Evolutionary conservation across 2,888 invertebrate species (phyloP), one percentile per base, ranked within the genome.

Genomic region (Cephus pygmeus): DNA sequence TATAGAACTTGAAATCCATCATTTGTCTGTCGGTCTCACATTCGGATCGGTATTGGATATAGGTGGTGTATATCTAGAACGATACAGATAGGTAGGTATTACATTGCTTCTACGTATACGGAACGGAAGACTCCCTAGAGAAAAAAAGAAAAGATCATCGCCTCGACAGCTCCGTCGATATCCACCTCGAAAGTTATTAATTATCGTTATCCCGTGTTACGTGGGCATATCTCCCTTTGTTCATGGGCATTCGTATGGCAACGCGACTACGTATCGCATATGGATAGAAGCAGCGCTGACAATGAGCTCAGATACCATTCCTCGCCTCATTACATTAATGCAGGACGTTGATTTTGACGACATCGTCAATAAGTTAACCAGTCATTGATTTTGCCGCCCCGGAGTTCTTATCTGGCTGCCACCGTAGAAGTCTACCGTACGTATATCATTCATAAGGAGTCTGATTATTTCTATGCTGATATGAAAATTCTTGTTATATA

Each of bases 131-230:
- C 23, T 56, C 23, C 23, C 23, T 23, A 56, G 23, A 56, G 23
- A 56, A 71, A 71, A 69, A 71, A 71, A 33, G 69, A 71, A 71
- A 71, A 33, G 30, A 71, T 71, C 31, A 71, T 71, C 31, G 71
- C 33, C 12, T 71, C 71, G 71, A 31, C 71, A 71, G 71, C 12
- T 71, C 71, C 83, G 86, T 86, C 87, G 87, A 86, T 87, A 86
- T 84, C 85, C 79, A 79, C 77, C 81, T 83, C 83, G 83, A 80
- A 86, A 82, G 86, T 90, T 89, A 90, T 90, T 90, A 90, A 88
- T 87, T 86, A 86, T 83, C 81, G 82, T 86, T 85, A 86, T 87
- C 84, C 84, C 79, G 76, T 80, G 77, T 81, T 79, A 75, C 79
- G 79, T 77, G 77, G 71, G 75, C 73, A 73, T 78, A 78, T 78